Base-by-base conservation (phyloP, 1,140 invertebrate genomes). In the Tribolium madens region DNA sequence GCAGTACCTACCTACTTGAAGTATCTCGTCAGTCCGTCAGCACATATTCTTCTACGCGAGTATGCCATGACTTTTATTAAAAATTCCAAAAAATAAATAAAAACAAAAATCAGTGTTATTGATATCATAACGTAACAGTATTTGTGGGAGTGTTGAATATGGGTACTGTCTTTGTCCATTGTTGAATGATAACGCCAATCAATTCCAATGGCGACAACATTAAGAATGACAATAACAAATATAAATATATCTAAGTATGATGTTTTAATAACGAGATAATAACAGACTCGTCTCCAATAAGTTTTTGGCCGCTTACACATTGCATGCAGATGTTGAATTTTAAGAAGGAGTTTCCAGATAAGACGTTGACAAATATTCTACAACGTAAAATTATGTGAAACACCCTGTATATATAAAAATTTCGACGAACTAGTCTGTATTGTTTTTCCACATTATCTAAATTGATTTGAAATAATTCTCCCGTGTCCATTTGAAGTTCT, bases 401-500 rank as follows among this genome's bases (percentile, higher is more conserved):
- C n/a, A 42, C n/a, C n/a, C n/a, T n/a, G n/a, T n/a, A 42, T 42
- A 10, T 9, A 42, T 9, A 42, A 42, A 4, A 7, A 42, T 10
- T 42, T n/a, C 7, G n/a, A 13, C 52, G 12, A 46, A 75, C 74
- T 57, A 70, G 31, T 42, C 13, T 71, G 68, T 52, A 76, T 31
- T 53, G 31, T 13, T 71, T 76, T 3, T 70, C 21, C n/a, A 87
- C 71, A 26, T 84, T 83, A 0, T 87, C 86, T 33, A 87, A 53
- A 74, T 86, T 86, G 73, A 87, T 78, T 72, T 80, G 80, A 0
- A 82, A 84, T 26, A 26, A 4, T 42, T 87, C 83, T n/a, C 85
- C 83, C 15, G 84, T 83, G 42, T 87, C 87, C 0, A 86, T 81
- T 0, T 87, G 86, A 7, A 86, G 82, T 47, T 88, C 87, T 3